Conservation (phyloP, 2,797 vertebrate species). For the Ciconia nigra region DNA sequence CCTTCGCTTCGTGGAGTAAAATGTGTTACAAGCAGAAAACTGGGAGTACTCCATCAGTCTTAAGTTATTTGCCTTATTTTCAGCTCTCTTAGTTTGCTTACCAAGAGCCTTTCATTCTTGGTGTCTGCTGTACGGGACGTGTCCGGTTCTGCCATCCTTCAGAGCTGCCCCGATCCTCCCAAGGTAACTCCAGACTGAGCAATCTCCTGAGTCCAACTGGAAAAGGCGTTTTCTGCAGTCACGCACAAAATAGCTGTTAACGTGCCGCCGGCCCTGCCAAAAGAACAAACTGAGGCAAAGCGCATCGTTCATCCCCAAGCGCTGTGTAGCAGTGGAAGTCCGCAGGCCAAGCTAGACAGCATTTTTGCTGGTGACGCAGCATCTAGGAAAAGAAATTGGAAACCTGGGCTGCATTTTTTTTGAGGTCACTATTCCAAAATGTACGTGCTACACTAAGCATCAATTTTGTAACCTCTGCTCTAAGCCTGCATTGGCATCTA, state of each 20-base stretch:
- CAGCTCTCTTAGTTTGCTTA: not conserved
- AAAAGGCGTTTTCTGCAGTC: not conserved
- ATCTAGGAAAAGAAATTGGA: not conserved
- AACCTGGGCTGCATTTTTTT: not conserved
- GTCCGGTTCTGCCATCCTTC: not conserved
- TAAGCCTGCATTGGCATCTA: rapidly evolving
- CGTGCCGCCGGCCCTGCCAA: not conserved
- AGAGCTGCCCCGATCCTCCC: not conserved
- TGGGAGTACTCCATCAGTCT: not conserved
- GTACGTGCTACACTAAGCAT: not conserved
- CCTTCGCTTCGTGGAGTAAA: not conserved
- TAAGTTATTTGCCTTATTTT: constrained; percentile 30
- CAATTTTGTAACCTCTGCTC: not conserved
- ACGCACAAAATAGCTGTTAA: no score
- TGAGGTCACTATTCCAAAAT: not conserved
- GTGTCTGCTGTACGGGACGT: not conserved
- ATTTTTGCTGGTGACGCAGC: not conserved
- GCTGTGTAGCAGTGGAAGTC: not conserved
- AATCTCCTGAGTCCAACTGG: not conserved
- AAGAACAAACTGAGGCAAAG: not conserved
- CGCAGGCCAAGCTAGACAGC: not conserved
- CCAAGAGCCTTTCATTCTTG: not conserved
- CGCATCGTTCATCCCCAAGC: rapidly evolving
- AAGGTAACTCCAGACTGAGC: not conserved
- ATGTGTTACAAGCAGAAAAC: not conserved